Base-by-base conservation (phyloP, 2,888 invertebrate genomes). In the Latheticus oryzae region DNA sequence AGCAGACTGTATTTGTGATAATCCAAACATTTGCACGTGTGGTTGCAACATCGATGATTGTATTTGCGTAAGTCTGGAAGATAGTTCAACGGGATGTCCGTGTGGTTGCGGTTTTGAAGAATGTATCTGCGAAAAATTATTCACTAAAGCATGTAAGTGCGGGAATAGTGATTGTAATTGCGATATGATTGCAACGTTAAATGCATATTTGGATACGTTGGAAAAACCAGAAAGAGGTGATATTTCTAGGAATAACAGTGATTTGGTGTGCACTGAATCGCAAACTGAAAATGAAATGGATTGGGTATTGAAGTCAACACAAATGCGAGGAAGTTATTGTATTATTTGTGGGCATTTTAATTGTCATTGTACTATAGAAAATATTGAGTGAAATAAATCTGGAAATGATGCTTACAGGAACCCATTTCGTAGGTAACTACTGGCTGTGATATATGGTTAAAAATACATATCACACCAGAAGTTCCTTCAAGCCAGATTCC, bases 401-500 rank as follows among this genome's bases (percentile, higher is more conserved):
- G n/a, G 7, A 19, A 19, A 24, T 37, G 13, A 33, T 63, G 72
- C 62, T 23, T 62, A 62, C 65, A 71, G 74, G 74, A 74, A 72
- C 70, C 76, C 73, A 76, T 74, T 76, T 78, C 76, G 75, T 77
- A 78, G 78, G 79, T 78, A 78, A 79, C 79, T 78, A 78, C 77
- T 78, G 78, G 78, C 79, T 79, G 79, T 79, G 79, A 79, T 79
- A 79, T 73, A 74, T 71, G 68, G 58, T 59, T 68, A 75, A 72
- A n/a, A 61, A 66, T 61, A 76, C 78, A 78, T 77, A 78, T 78
- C 79, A 78, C 79, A 79, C 78, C 79, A 77, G 77, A 69, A 78
- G 79, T 78, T 78, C 79, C 79, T 78, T 78, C 76, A 77, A 79
- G 73, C 74, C 76, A 76, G 76, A 76, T 73, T 76, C 76, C 76